phyloP scores from a whole-genome alignment of 2,113 vertebrate species.

The Notothenia rossii region DNA sequence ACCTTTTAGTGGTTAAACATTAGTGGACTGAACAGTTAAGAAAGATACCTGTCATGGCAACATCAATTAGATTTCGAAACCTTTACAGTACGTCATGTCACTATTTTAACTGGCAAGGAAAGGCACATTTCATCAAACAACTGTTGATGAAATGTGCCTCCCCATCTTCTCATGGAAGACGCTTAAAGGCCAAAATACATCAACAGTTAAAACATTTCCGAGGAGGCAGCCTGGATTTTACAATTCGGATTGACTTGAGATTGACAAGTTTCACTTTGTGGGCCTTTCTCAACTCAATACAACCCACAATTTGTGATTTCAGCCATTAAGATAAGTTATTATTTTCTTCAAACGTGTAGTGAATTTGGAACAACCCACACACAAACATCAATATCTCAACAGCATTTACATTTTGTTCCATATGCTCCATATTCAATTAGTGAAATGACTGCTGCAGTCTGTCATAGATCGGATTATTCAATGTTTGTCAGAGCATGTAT shows the following conservation, averaged over 20 bases:
- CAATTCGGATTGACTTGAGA: background rate
- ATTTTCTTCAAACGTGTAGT: background rate
- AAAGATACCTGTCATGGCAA: background rate
- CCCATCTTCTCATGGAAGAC: no score
- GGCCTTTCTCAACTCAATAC: background rate
- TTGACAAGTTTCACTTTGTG: background rate
- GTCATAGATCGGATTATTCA: background rate
- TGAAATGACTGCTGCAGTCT: background rate
- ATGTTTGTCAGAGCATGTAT: background rate
- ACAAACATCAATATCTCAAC: conserved; percentile 5
- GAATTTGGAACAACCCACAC: conserved; percentile 2
- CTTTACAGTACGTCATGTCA: background rate
- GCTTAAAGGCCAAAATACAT: background rate
- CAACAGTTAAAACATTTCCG: background rate
- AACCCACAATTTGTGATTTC: background rate
- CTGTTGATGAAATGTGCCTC: background rate
- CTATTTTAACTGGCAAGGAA: background rate
- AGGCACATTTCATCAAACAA: background rate
- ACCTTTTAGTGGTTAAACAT: background rate
- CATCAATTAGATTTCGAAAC: background rate
- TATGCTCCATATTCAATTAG: conserved; percentile 6
- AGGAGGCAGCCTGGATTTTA: background rate
- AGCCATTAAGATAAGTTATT: background rate
- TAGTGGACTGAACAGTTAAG: background rate
- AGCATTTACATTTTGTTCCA: background rate